Conservation (phyloP, 2,888 invertebrate species). For the Agriopis leucophaearia region DNA sequence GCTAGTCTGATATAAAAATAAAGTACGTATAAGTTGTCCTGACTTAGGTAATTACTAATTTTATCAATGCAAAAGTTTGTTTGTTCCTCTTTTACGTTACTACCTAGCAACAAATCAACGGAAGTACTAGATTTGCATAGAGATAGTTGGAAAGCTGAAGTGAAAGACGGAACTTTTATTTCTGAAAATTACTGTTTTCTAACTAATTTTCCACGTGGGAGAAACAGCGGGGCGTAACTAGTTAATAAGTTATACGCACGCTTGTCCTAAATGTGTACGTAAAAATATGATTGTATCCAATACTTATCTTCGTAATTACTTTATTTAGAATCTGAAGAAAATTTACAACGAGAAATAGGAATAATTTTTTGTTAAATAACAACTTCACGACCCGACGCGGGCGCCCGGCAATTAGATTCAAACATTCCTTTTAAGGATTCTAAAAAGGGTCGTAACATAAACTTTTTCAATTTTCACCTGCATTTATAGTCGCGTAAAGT, state of each 20-base stretch:
- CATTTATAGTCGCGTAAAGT: constrained; percentile 79
- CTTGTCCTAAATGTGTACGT: neutral
- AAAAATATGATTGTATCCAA: neutral
- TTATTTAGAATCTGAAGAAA: neutral
- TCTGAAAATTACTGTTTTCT: no score
- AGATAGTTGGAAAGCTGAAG: no score
- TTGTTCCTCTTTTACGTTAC: no score
- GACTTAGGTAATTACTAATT: no score
- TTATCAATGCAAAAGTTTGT: no score
- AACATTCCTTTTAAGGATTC: constrained; percentile 70
- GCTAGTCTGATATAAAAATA: no score
- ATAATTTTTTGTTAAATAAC: constrained; percentile 27
- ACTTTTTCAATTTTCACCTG: constrained; percentile 85
- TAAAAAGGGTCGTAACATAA: constrained; percentile 80
- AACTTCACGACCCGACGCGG: constrained; percentile 28
- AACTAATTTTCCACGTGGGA: no score
- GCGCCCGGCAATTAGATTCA: constrained; percentile 66
- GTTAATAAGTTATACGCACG: neutral
- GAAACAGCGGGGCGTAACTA: neutral
- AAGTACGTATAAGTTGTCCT: no score
- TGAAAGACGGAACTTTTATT: no score
- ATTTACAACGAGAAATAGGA: constrained; percentile 19
- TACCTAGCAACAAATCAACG: no score
- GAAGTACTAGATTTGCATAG: no score
- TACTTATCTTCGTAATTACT: neutral